phyloP scores from a whole-genome alignment of 2,888 invertebrate genomes.

The Epirrita christyi region DNA sequence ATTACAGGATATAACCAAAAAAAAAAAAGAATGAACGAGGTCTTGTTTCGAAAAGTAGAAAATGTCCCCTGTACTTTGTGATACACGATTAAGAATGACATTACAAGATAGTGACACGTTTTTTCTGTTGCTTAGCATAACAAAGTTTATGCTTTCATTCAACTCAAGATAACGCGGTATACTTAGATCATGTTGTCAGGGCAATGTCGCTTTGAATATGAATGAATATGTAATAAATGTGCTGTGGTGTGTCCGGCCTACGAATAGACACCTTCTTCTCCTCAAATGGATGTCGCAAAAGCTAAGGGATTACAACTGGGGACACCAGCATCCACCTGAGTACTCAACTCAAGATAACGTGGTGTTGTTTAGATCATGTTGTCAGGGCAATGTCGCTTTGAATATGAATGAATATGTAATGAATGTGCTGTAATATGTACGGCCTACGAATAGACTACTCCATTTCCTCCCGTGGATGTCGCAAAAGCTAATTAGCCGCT shows the following conservation, averaged over 20 bases:
- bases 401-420: constrained; percentile 2
- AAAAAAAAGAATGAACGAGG: no score
- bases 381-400: constrained; percentile 1
- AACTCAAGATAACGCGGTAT: constrained; percentile 25
- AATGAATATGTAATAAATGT: not conserved
- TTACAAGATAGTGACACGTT: not conserved
- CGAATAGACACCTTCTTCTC: no score
- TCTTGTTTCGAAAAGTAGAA: no score
- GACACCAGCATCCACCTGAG: no score
- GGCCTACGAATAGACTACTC: no score
- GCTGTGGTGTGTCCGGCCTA: no score
- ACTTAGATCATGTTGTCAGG: constrained; percentile 10
- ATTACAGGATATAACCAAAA: no score
- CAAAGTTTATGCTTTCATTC: constrained; percentile 33
- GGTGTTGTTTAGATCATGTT: constrained; percentile 13
- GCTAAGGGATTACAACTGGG: no score
- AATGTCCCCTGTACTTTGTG: no score
- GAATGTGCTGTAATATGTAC: not conserved
- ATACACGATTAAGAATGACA: not conserved
- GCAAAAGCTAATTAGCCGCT: no score
- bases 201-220: constrained; percentile 8
- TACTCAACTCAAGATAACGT: constrained; percentile 31
- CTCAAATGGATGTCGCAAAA: no score
- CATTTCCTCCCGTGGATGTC: no score
- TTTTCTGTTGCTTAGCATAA: constrained; percentile 7